Base-by-base conservation (phyloP, 2,888 invertebrate species). In the Ophion ventricosus region DNA sequence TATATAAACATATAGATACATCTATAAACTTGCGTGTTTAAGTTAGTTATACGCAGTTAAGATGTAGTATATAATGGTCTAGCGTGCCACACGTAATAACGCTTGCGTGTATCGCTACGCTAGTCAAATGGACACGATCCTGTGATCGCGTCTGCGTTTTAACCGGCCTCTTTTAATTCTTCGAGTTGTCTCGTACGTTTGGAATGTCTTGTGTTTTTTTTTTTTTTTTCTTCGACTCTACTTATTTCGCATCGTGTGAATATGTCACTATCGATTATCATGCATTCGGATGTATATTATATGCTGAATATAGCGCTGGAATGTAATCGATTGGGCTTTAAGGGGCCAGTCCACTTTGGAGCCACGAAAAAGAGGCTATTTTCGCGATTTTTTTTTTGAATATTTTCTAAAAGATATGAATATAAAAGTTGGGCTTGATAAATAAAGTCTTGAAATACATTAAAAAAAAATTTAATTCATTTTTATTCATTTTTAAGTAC, bases 71-170 rank as follows among this genome's bases (percentile, higher is more conserved):
- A 35, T 35, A 23, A 35, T 35, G 57, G 5, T 57, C 20, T 23
- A 72, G 57, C 70, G 56, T 72, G 70, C 20, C 57, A 72, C 35
- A 57, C 57, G 57, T 72, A 72, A 72, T 72, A 57, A 35, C 23
- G 23, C 35, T 17, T 14, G 23, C 14, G 26, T 35, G 20, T 20
- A 57, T 70, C 20, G 26, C 29, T 57, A 57, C 7, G 70, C 11
- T 14, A 35, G 20, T 20, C 57, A 23, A 72, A 72, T n/a, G 14
- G 57, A 69, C 56, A 35, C 29, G 56, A 23, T 57, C 23, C 57
- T 2, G 14, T 61, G 35, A 57, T 63, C 63, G 20, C 35, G 59
- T 74, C 63, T 49, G 43, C 20, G 63, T 8, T 74, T 49, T 73
- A n/a, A 5, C n/a, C 23, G 25, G 61, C 40, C 25, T 11, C 43